Evolutionary conservation across 2,797 vertebrate species (phyloP), one percentile per base, ranked within the genome.

Genomic region (Falco concolor): DNA sequence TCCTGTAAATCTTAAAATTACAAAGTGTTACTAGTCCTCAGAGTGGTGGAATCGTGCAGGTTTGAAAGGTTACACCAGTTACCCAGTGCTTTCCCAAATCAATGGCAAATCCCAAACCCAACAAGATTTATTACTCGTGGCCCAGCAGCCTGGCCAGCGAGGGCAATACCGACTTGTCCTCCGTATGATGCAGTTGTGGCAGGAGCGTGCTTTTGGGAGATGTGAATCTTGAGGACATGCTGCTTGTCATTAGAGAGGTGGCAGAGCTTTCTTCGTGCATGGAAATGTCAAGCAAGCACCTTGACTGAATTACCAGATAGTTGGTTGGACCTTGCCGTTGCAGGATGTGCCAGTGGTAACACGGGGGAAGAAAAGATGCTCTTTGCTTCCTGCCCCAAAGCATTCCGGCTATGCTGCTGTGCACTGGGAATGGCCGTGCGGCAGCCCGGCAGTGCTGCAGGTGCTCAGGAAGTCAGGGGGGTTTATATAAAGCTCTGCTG

Each of bases 401-500:
- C 32, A 83, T 90, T 77, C 42, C 12, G 16, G 4, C 60, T 70
- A 40, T 40, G 63, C 49, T 84, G 54, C 77, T 7, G 3, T 54
- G 44, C 10, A 0, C 25, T 52, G 12, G 2, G 30, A 27, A 44
- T 53, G 83, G 36, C 50, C 4, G 0, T 38, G 52, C 64, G 59
- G 63, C 70, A 77, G 54, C 38, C 32, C 2, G 44, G 84, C 78
- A 3, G 2, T 50, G 57, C 69, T 92, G 87, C 84, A 84, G 83
- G 25, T 0, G 0, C 86, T 83, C 56, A 87, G 90, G 94, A 89
- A 93, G 81, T 90, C 84, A 80, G 50, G 42, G 16, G 30, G 69
- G 57, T 89, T 92, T 95, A 90, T 89, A 79, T 91, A 95, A 93
- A 95, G 84, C 84, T 82, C 72, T 83, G 73, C 80, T 79, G 60